A percentile compares a stretch with the other conserved stretches of the same genome.
Conservation (phyloP, 1,140 invertebrate genomes). For the Brachionus asplanchnoidis region DNA sequence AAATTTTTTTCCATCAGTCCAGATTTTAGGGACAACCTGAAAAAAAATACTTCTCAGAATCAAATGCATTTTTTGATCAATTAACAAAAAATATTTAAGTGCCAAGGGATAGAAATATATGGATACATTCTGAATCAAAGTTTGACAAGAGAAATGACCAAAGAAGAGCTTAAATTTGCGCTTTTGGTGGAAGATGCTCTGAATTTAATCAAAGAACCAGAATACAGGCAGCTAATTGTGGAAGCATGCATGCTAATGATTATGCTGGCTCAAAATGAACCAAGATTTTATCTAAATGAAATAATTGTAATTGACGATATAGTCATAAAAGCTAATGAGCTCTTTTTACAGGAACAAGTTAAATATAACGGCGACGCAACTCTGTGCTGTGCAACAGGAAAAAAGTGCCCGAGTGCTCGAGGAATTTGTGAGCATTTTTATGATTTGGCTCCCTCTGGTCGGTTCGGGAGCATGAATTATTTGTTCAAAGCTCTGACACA, state of each 20-base stretch:
- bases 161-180: constrained; percentile 95
- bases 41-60: no score
- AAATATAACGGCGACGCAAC: constrained; percentile 38
- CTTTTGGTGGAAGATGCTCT: constrained; percentile 93
- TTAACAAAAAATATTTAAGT: constrained; percentile 59
- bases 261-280: constrained; percentile 74
- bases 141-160: constrained; percentile 94
- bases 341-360: constrained; percentile 94
- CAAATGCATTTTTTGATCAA: no score
- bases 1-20: no score
- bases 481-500: constrained; percentile 70
- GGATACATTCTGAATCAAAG: constrained; percentile 79
- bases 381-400: constrained; percentile 17
- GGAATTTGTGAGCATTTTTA: constrained; percentile 83
- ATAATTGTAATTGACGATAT: constrained; percentile 80
- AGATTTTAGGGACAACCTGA: no score
- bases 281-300: constrained; percentile 65
- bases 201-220: constrained; percentile 92
- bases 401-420: background rate
- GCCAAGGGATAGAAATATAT: constrained; percentile 82
- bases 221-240: constrained; percentile 93
- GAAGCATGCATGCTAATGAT: constrained; percentile 94
- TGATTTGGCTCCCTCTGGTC: constrained; percentile 92
- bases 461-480: constrained; percentile 95
- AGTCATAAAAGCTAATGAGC: constrained; percentile 84